phyloP scores from a whole-genome alignment of 2,888 invertebrate genomes.

The Julus scandinavius region DNA sequence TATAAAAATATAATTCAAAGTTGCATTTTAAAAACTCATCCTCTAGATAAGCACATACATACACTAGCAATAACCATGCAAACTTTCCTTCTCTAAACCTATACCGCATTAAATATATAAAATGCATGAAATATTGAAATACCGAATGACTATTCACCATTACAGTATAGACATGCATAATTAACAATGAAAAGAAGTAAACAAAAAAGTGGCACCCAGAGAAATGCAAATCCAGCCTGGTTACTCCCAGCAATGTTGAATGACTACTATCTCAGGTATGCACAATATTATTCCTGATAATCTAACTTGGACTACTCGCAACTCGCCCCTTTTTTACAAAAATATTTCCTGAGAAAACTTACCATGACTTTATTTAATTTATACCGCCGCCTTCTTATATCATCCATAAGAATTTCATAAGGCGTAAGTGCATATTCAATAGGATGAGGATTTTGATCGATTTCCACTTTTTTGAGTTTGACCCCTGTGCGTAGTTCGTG shows the following conservation, averaged over 20 bases:
- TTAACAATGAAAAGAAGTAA: background rate
- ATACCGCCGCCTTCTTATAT: conserved; percentile 89
- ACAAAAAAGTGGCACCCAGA: background rate
- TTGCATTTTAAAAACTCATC: too few relatives aligned
- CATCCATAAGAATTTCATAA: conserved; percentile 96
- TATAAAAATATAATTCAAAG: background rate
- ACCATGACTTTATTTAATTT: conserved; percentile 79
- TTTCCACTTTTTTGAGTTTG: conserved; percentile 87
- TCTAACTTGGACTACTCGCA: too few relatives aligned
- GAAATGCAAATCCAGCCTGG: background rate
- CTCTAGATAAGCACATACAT: background rate
- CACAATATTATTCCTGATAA: background rate
- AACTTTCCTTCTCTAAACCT: background rate
- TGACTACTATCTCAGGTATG: background rate
- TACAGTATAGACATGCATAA: background rate
- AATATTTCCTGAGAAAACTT: conserved; percentile 56
- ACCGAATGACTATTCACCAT: too few relatives aligned
- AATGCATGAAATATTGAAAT: too few relatives aligned
- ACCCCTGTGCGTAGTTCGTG: conserved; percentile 91
- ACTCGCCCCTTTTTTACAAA: too few relatives aligned
- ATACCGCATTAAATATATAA: too few relatives aligned
- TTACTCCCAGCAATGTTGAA: background rate
- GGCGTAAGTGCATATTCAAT: conserved; percentile 95
- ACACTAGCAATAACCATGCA: too few relatives aligned
- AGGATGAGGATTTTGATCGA: conserved; percentile 65